These are phyloP conservation scores for Nemopilema nomurai DNA, from an alignment of 30 jellyfish, hydroid and myxozoan species.

Conservation along the genomic window DNA sequence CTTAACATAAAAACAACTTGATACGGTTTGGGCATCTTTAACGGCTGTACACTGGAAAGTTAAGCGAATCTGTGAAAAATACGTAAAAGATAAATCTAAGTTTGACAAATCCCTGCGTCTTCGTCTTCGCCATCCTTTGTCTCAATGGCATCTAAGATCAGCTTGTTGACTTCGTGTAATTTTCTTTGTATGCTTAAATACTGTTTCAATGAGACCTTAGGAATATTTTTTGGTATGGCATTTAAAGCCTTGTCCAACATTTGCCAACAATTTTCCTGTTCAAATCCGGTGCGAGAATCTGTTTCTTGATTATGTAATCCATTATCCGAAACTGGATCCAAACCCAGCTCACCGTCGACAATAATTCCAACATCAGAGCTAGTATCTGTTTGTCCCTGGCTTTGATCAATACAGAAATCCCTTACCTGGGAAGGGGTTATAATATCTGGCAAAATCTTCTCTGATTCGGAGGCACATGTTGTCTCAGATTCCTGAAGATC, in stretches of 20 bases:
- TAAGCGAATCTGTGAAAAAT: too few relatives aligned
- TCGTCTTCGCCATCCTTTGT: neutral
- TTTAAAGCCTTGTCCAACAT: neutral
- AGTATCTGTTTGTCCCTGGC: neutral
- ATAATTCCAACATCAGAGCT: neutral
- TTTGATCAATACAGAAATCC: neutral
- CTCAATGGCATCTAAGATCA: constrained; percentile 12
- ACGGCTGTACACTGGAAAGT: too few relatives aligned
- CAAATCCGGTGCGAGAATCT: neutral
- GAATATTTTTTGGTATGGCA: neutral
- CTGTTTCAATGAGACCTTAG: constrained; percentile 26
- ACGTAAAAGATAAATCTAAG: too few relatives aligned
- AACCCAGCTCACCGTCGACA: neutral
- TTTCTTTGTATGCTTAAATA: constrained; percentile 13
- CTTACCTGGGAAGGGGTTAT: too few relatives aligned
- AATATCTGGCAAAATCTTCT: neutral
- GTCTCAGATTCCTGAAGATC: neutral
- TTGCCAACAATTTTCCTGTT: neutral
- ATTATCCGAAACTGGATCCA: neutral
- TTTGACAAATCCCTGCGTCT: neutral
- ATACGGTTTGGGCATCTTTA: too few relatives aligned
- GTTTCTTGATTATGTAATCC: neutral
- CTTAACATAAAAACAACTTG: constrained; percentile 20
- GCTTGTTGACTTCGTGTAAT: neutral
- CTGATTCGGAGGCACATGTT: neutral